Evolutionary conservation across 2,113 vertebrate genomes (phyloP).

Genomic region (Pelmatolapia mariae): DNA sequence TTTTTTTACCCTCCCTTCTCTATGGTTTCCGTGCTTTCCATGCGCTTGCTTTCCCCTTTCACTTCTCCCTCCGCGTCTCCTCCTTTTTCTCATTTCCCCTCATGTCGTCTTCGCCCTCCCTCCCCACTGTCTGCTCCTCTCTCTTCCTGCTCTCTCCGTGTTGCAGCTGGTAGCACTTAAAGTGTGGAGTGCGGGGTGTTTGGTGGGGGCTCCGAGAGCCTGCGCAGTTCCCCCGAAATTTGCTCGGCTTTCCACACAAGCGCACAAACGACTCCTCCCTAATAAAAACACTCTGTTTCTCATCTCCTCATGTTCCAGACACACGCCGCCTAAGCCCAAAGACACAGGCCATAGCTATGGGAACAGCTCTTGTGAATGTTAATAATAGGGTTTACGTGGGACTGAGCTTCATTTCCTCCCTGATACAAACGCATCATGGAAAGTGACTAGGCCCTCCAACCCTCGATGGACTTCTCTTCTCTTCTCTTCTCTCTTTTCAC

Average conservation of each 20-base stretch:
- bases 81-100: not conserved
- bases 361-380: slow-evolving; percentile 37
- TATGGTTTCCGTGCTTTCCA: not conserved
- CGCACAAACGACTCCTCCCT: slow-evolving; percentile 60
- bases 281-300: slow-evolving; percentile 68
- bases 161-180: slow-evolving; percentile 78
- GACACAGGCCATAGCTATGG: slow-evolving; percentile 20
- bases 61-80: not conserved
- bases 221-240: slow-evolving; percentile 56
- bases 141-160: slow-evolving; percentile 32
- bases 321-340: slow-evolving; percentile 46
- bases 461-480: not conserved
- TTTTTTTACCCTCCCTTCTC: not conserved
- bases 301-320: slow-evolving; percentile 62
- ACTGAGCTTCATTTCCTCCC: slow-evolving; percentile 31
- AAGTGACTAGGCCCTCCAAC: slow-evolving; percentile 26
- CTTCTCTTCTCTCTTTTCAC: not conserved
- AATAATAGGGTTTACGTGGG: slow-evolving; percentile 46
- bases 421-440: slow-evolving; percentile 37
- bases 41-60: slow-evolving; percentile 1
- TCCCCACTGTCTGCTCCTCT: slow-evolving; percentile 2
- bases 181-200: slow-evolving; percentile 52
- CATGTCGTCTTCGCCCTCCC: not conserved
- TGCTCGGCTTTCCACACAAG: slow-evolving; percentile 53
- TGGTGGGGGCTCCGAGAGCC: slow-evolving; percentile 47